Percentiles rank a stretch among this genome's conserved stretches.
Evolutionary conservation across 2,113 vertebrate genomes (phyloP).

Genomic region (Siphamia tubifer): DNA sequence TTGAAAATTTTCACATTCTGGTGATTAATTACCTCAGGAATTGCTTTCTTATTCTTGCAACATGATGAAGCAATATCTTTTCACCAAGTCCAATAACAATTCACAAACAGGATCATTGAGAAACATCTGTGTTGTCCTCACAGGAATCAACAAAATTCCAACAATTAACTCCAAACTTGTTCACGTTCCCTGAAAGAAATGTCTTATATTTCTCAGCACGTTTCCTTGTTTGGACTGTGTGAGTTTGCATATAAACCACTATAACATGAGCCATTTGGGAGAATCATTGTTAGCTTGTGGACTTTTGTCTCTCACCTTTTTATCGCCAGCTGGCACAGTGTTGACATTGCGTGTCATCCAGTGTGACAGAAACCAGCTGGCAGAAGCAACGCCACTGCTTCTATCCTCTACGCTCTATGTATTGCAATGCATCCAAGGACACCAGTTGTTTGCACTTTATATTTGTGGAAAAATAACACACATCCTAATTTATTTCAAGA

Average conservation of each 20-base stretch:
- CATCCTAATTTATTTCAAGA: constrained; percentile 1
- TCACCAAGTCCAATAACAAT: too few relatives aligned
- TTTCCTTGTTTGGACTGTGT: constrained; percentile 33
- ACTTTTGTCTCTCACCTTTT: constrained; percentile 42
- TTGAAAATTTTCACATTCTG: too few relatives aligned
- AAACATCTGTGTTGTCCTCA: too few relatives aligned
- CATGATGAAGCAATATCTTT: too few relatives aligned
- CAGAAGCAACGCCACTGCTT: background rate
- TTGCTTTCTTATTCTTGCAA: too few relatives aligned
- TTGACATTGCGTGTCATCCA: constrained; percentile 47
- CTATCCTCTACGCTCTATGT: too few relatives aligned
- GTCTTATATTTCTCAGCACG: constrained; percentile 32
- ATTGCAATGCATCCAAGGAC: constrained; percentile 8
- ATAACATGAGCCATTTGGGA: constrained; percentile 24
- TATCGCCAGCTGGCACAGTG: constrained; percentile 39
- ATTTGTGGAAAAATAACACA: background rate
- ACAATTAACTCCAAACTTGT: background rate
- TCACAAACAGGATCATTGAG: too few relatives aligned
- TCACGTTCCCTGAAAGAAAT: constrained; percentile 2
- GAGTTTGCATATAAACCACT: constrained; percentile 43
- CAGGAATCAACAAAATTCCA: constrained; percentile 29
- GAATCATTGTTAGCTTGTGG: constrained; percentile 31
- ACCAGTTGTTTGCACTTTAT: constrained; percentile 2
- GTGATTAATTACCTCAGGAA: too few relatives aligned
- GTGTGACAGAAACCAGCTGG: constrained; percentile 35